Evolutionary conservation across 2,888 invertebrate genomes (phyloP).

Genomic region (Ceriagrion tenellum): DNA sequence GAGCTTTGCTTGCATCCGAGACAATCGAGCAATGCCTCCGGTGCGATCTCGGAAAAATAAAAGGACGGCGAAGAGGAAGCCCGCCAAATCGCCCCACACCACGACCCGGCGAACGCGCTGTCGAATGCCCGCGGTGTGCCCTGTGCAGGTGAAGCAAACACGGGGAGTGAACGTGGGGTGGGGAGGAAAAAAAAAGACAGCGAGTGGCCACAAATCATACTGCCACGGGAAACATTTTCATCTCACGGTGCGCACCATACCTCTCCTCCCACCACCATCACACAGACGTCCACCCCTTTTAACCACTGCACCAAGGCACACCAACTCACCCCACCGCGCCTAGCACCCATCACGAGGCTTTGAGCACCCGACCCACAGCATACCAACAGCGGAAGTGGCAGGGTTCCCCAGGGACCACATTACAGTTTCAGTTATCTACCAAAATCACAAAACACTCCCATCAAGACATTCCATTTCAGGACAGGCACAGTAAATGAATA

Average conservation of each 20-base stretch:
- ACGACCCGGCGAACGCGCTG: neutral
- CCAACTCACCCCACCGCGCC: too few species aligned
- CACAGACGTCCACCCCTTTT: neutral
- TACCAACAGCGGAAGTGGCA: too few species aligned
- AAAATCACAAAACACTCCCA: too few species aligned
- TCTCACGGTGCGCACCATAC: neutral
- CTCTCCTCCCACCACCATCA: neutral
- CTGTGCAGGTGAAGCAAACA: neutral
- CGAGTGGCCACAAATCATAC: slow-evolving; percentile 3
- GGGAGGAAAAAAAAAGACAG: neutral
- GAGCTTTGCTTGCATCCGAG: neutral
- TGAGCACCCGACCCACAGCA: too few species aligned
- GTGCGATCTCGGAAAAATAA: neutral
- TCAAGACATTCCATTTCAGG: too few species aligned
- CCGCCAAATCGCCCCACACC: neutral
- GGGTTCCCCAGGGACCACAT: too few species aligned
- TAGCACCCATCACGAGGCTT: too few species aligned
- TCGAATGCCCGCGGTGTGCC: neutral
- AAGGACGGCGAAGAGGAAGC: neutral
- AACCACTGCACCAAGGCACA: neutral
- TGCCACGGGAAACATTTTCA: slow-evolving; percentile 1
- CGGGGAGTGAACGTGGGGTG: neutral
- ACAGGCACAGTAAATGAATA: too few species aligned
- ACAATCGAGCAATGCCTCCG: neutral
- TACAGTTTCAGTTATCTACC: too few species aligned